Base-by-base conservation (phyloP, 30 jellyfish, hydroid and myxozoan genomes). In the Pseudorhiza aurosa region DNA sequence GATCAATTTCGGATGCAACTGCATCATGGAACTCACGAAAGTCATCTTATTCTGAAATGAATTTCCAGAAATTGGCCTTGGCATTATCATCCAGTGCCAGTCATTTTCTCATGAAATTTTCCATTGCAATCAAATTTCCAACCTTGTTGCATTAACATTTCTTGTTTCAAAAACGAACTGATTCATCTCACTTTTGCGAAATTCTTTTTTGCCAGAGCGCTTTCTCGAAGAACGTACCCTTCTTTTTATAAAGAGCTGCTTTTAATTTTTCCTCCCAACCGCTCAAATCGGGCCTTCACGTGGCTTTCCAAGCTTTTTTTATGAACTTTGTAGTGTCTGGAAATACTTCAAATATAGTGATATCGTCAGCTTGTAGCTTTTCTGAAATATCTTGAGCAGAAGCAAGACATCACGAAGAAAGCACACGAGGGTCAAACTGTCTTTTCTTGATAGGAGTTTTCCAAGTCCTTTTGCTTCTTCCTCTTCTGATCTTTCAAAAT, bases 361-460 rank as follows among this genome's bases (percentile, higher is more conserved):
- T 44, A 37, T 71, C 71, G 29, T 71, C 85, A 43, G 85, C 72
- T 42, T 28, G 85, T 11, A 72, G 50, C 29, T 39, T 75, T 55
- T 37, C 62, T 37, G 79, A 31, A 58, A 39, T 32, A 55, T 74
- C 68, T 58, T 56, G 32, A 56, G 79, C 37, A 75, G 78, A 58
- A 56, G 58, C 67, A 75, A 39, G 36, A 75, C 53, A 58, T 75
- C 79, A 74, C 77, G 65, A 50, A 58, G 63, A 36, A 29, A 30
- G 72, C 87, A 74, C 77, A 55, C 49, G 55, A 74, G 77, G 43
- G 51, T n/a, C 77, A 74, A 18, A 56, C 37, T 74, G 75, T 55
- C 87, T 74, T 74, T 74, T 42, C 55, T 74, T 18, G 87, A 51
- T 18, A 53, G 87, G 62, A 72, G n/a, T 74, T 51, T 55, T 56